Evolutionary conservation across 2,888 invertebrate genomes (phyloP).

Genomic region (Alsophila aescularia): DNA sequence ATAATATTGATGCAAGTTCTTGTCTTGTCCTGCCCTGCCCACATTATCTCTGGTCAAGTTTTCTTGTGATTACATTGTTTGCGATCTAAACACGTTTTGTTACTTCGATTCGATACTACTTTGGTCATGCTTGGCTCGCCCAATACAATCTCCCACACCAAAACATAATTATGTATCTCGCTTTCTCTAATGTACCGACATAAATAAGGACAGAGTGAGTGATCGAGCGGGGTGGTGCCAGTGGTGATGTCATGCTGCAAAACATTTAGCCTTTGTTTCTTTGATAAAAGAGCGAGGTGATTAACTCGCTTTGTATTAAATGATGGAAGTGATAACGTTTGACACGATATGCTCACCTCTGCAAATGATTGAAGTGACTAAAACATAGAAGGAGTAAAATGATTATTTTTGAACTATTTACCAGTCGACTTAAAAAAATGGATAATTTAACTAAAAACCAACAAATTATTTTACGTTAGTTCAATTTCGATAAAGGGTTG

Average conservation of each 20-base stretch:
- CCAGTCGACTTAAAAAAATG: too few relatives aligned
- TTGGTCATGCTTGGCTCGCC: conserved; percentile 33
- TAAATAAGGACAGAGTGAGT: conserved; percentile 26
- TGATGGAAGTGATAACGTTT: conserved; percentile 27
- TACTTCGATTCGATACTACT: not conserved
- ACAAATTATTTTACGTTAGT: too few relatives aligned
- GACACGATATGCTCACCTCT: conserved; percentile 12
- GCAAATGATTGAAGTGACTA: not conserved
- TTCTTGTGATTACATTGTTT: too few relatives aligned
- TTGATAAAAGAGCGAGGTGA: conserved; percentile 30
- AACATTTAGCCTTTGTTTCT: conserved; percentile 38
- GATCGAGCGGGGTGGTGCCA: conserved; percentile 16
- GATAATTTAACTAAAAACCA: too few relatives aligned
- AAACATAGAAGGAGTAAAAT: too few relatives aligned
- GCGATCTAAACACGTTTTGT: not conserved
- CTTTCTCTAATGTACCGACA: conserved; percentile 29
- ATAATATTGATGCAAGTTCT: too few relatives aligned
- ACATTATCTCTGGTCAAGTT: too few relatives aligned
- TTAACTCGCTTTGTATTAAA: conserved; percentile 24
- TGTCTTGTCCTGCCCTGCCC: too few relatives aligned
- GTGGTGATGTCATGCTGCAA: conserved; percentile 38
- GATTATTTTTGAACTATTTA: too few relatives aligned
- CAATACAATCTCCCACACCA: conserved; percentile 29
- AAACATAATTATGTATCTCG: conserved; percentile 16
- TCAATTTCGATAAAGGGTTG: too few relatives aligned